Evolutionary conservation across 2,113 vertebrate genomes (phyloP), one percentile per base, ranked within the genome.

Genomic region (Tor tambroides): DNA sequence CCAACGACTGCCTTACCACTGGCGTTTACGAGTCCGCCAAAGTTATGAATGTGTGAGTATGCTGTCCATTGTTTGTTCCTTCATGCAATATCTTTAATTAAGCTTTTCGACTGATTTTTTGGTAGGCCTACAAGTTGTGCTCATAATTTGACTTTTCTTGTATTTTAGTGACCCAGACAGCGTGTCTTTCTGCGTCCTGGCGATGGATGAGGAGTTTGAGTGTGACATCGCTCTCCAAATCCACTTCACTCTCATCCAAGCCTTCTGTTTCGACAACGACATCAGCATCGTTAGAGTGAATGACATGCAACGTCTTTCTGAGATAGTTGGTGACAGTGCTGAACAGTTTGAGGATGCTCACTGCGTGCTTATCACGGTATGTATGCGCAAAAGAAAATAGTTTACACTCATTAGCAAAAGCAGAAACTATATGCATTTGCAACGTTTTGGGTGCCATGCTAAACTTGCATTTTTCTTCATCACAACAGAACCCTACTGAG

Each of bases 21-120:
- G 98, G 98, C 21, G 98, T 99, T 86, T 98, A 99, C 89, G 98
- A 99, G 94, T 96, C 97, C 49, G 98, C 98, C 43, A 98, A 99
- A 95, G 95, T 99, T 21, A 97, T 99, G 96, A 99, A 99, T 76
- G 94, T 98, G 98, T 99, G 94, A 99, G 98, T 98, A 92, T 82
- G 0, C 30, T 65, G 0, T 41, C 54, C 41, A 11, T 28, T 23
- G 17, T 12, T 28, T 63, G 23, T 41, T 46, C 46, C 17, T 10
- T 17, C 14, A 26, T 49, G 26, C 32, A 7, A n/a, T 3, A 19
- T 38, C 4, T n/a, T 71, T 14, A 3, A 17, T 46, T 4, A 51
- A 0, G 0, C 1, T 2, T 69, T 61, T 77, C 23, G 30, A 11
- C 21, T 23, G 4, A 1, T 79, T 49, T 41, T 79, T 49, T 41